Evolutionary conservation across 2,888 invertebrate species (phyloP), one percentile per base, ranked within the genome.

Genomic region (Zygogramma bicolorata): DNA sequence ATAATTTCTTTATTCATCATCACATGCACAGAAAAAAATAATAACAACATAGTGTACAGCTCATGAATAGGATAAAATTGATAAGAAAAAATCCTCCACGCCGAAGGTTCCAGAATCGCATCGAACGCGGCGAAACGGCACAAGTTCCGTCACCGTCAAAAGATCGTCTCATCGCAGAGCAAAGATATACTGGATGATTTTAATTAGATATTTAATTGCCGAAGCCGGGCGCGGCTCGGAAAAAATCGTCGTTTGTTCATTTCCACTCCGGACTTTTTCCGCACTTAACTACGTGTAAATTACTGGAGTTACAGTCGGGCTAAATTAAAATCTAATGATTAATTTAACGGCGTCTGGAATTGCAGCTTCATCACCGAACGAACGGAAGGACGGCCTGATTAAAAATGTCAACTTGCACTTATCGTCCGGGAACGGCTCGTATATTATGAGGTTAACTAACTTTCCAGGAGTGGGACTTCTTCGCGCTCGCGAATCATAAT

Each of bases 271-370:
- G 78, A 79, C 79, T 81, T 82, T 81, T 82, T 81, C 80, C 74
- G 66, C 81, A 75, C 73, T 82, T 84, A 84, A 83, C 83, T 84
- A 82, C 83, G 84, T 84, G 85, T 85, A 84, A 85, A 85, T 85
- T 84, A 82, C 84, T 80, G 79, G 79, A 78, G 84, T 85, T 84
- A 84, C 84, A 81, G 82, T 82, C 82, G 80, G 77, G 82, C 84
- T 84, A 84, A 84, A 85, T 85, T 85, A 85, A 85, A 84, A 85
- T 85, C 85, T 83, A 84, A 85, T 84, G 85, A 85, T 85, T 85
- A 85, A 85, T 85, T 84, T 83, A 83, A 84, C 84, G 84, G 80
- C 82, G 81, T 75, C 79, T 81, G 84, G 81, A 85, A 85, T 84
- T 84, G 84, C 85, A 83, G 83, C 83, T 82, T 82, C 82, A 83